Evolutionary conservation across 1,140 invertebrate species (phyloP), one percentile per base, ranked within the genome.

Genomic region (Panonychus citri): DNA sequence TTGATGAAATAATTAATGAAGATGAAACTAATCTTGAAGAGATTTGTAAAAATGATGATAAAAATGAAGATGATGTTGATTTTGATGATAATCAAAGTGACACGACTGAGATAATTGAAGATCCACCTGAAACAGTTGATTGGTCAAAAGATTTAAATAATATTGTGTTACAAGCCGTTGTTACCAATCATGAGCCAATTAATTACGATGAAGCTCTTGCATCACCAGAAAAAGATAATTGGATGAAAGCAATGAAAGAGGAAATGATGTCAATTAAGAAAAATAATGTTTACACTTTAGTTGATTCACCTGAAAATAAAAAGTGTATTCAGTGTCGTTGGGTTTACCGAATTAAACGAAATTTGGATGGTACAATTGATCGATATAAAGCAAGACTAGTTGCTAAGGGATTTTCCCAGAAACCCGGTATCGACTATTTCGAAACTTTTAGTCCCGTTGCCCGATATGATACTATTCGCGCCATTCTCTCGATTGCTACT

Each of bases 361-460:
- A 53, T 40, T n/a, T 21, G 25, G 64, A 65, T 60, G 24, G 52
- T 13, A 55, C 65, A 52, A 62, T 64, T 34, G 61, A 64, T 55
- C 62, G 66, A 54, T 64, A 65, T 59, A 71, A 70, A 62, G 69
- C 70, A n/a, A 58, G 69, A 37, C 62, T 70, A 37, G 69, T 73
- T 5, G 66, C 64, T 10, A 66, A 66, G 59, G 70, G 70, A 0
- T 71, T 61, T 53, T 55, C 57, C 27, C 68, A 70, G 56, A 53
- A 53, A 52, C n/a, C 59, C 17, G 63, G 62, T 15, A 55, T 64
- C 53, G 64, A 69, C 50, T 68, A 60, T 55, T 34, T 62, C 46
- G 67, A 70, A 60, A 67, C 64, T 46, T 70, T 61, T 57, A 40
- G 66, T 19, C 64, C 67, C 30, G 69, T 69, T 24, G 58, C 57